A percentile compares a stretch with the other conserved stretches of the same genome.
Conservation (phyloP, 2,888 invertebrate species). For the Ophion ventricosus region DNA sequence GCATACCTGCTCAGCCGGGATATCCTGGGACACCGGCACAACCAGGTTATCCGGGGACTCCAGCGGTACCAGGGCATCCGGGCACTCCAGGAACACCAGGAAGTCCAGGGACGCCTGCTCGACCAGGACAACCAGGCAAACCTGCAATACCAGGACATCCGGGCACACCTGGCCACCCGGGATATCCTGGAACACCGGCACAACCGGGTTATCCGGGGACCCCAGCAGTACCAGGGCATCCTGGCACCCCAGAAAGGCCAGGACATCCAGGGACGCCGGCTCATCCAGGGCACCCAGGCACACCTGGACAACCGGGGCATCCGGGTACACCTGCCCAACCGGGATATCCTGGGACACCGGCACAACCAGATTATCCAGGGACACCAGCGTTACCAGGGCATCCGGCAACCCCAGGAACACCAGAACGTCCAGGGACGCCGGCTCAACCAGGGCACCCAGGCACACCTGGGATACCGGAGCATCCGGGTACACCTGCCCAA, state of each 20-base stretch:
- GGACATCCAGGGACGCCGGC: conserved; percentile 65
- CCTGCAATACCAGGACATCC: conserved; percentile 75
- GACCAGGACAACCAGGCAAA: conserved; percentile 61
- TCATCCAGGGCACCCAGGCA: conserved; percentile 64
- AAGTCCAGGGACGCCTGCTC: conserved; percentile 83
- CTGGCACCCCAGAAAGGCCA: conserved; percentile 71
- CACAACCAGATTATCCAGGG: conserved; percentile 52
- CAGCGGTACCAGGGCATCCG: conserved; percentile 58
- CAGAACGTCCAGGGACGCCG: conserved; percentile 83
- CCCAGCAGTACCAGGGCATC: conserved; percentile 79
- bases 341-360: conserved; percentile 59
- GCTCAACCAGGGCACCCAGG: conserved; percentile 80
- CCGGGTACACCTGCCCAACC: conserved; percentile 51
- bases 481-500: conserved; percentile 69
- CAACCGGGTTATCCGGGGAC: conserved; percentile 57
- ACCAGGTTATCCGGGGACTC: conserved; percentile 44
- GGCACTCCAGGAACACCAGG: conserved; percentile 58
- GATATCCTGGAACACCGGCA: conserved; percentile 75
- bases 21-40: conserved; percentile 61
- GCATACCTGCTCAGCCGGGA: conserved; percentile 57
- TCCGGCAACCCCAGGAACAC: conserved; percentile 67
- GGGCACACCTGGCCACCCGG: conserved; percentile 81
- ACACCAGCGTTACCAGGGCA: conserved; percentile 46
- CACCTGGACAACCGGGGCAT: conserved; percentile 50
- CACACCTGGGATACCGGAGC: conserved; percentile 50